Evolutionary conservation across 2,113 vertebrate species (phyloP).

Genomic region (Coreoperca whiteheadi): DNA sequence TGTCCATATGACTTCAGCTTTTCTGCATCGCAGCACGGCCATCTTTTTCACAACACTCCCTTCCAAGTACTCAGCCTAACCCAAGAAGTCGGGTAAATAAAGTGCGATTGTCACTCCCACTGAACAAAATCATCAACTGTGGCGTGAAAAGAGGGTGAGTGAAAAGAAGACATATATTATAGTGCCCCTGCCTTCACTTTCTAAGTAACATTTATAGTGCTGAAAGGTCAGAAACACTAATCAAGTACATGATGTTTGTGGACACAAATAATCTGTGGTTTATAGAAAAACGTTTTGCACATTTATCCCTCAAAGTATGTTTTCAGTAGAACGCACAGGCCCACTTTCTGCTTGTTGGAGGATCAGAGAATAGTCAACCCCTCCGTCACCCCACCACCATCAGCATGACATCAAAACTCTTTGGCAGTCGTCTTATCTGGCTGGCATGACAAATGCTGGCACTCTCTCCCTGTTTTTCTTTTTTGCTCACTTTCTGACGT

Average conservation of each 20-base stretch:
- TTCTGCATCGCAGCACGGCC: conserved; percentile 27
- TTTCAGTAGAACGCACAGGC: neutral
- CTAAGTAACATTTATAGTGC: neutral
- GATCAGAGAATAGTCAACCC: conserved; percentile 24
- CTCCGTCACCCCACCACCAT: conserved; percentile 33
- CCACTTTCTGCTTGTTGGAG: conserved; percentile 1
- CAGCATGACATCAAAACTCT: conserved; percentile 52
- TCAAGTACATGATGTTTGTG: neutral
- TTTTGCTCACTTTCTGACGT: conserved; percentile 31
- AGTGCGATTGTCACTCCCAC: neutral
- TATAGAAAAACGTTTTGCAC: neutral
- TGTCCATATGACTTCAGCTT: conserved; percentile 34
- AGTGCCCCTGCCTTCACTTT: neutral
- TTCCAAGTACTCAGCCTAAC: neutral
- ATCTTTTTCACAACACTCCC: conserved; percentile 15
- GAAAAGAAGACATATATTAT: neutral
- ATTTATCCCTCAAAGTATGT: neutral
- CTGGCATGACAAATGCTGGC: conserved; percentile 52
- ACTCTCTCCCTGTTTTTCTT: conserved; percentile 1
- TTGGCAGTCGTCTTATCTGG: conserved; percentile 56
- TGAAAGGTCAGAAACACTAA: neutral
- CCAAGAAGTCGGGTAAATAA: neutral
- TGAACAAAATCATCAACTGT: neutral
- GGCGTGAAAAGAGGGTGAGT: neutral
- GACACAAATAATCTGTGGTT: neutral